Percentiles rank a stretch among this genome's conserved stretches.
phyloP scores from a whole-genome alignment of 2,797 vertebrate genomes.

The Falco rusticolus region DNA sequence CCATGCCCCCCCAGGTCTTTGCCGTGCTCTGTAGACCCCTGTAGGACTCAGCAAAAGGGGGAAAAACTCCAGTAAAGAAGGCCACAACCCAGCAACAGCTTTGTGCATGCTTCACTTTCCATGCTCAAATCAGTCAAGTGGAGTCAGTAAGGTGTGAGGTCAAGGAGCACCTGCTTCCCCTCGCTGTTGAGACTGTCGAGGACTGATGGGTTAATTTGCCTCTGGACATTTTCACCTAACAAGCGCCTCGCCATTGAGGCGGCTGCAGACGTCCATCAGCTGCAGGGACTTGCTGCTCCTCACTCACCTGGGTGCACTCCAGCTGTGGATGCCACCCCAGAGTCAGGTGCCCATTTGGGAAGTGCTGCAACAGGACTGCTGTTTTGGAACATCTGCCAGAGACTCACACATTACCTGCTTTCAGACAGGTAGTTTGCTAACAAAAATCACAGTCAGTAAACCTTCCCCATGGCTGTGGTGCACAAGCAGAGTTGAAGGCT shows the following conservation, averaged over 20 bases:
- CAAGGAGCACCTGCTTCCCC: background rate
- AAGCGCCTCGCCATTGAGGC: accelerated
- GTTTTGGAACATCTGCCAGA: background rate
- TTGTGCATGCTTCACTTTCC: background rate
- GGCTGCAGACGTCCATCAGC: background rate
- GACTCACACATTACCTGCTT: background rate
- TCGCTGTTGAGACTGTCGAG: background rate
- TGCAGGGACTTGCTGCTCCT: background rate
- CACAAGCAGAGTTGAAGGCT: background rate
- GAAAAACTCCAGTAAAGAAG: background rate
- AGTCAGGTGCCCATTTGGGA: background rate
- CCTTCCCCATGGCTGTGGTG: background rate
- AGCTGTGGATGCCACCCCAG: background rate
- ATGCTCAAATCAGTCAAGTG: background rate
- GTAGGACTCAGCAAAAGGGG: background rate
- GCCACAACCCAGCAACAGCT: background rate
- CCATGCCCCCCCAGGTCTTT: background rate
- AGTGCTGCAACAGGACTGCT: background rate
- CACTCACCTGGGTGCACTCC: background rate
- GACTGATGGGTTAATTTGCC: background rate
- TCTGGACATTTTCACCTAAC: background rate
- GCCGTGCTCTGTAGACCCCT: background rate
- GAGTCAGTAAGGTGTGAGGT: background rate
- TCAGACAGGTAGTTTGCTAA: background rate
- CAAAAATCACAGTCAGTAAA: accelerated